Evolutionary conservation across 2,113 vertebrate genomes (phyloP).

Genomic region (Ictalurus furcatus): DNA sequence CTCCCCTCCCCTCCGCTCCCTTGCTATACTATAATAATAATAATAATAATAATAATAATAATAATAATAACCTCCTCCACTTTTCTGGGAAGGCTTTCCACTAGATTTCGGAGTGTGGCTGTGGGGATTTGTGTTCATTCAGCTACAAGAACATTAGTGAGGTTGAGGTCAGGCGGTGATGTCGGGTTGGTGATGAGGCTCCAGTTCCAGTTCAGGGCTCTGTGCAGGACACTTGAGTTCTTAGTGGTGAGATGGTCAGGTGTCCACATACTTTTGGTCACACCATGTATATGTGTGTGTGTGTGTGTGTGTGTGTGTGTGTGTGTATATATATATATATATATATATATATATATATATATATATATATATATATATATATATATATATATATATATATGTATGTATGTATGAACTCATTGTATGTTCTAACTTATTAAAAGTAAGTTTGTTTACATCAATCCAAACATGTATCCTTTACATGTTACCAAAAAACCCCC

Average conservation of each 20-base stretch:
- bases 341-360: too few species aligned
- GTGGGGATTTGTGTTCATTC: too few species aligned
- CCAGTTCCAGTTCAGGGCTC: not conserved
- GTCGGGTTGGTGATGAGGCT: not conserved
- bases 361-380: too few species aligned
- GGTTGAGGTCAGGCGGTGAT: not conserved
- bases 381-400: too few species aligned
- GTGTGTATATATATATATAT: too few species aligned
- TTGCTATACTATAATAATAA: not conserved
- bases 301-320: too few species aligned
- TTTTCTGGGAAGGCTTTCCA: not conserved
- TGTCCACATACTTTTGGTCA: not conserved
- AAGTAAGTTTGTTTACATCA: not conserved
- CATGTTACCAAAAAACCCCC: too few species aligned
- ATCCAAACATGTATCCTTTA: too few species aligned
- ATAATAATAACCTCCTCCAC: not conserved
- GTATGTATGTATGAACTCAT: too few species aligned
- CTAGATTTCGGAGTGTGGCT: too few species aligned
- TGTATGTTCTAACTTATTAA: too few species aligned
- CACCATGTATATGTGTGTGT: not conserved
- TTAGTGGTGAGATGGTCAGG: not conserved
- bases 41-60: not conserved
- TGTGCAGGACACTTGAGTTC: not conserved
- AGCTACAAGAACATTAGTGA: not conserved
- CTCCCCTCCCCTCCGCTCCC: not conserved